phyloP scores from a whole-genome alignment of 64 coral and sea anemone genomes.

The Cladopsammia gracilis region DNA sequence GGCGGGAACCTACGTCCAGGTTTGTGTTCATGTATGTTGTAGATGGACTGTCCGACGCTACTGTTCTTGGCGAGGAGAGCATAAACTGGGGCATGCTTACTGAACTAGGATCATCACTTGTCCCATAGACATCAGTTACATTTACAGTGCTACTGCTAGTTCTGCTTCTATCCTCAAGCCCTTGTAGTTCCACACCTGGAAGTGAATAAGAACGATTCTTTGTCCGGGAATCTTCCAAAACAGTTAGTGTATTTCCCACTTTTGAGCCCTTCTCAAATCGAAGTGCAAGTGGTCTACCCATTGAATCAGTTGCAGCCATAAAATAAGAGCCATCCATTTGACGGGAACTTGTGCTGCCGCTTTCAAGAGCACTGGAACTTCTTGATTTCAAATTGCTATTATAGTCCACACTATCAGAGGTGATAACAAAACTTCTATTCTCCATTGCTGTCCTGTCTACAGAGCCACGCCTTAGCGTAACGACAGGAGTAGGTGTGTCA shows the following conservation, averaged over 20 bases:
- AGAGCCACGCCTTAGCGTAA: slow-evolving; percentile 71
- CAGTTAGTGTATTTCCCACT: slow-evolving; percentile 75
- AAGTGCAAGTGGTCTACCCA: slow-evolving; percentile 79
- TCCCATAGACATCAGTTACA: not conserved
- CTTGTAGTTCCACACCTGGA: slow-evolving; percentile 73
- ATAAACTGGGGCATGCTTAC: slow-evolving; percentile 71
- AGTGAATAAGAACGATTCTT: slow-evolving; percentile 78
- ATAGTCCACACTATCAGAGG: slow-evolving; percentile 63
- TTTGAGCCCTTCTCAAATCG: slow-evolving; percentile 83
- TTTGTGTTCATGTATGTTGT: slow-evolving; percentile 85
- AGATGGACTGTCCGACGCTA: slow-evolving; percentile 75
- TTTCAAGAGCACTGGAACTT: slow-evolving; percentile 26
- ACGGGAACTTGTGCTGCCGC: not conserved
- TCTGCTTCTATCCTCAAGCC: slow-evolving; percentile 1
- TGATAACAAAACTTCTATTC: slow-evolving; percentile 85
- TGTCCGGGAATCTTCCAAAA: slow-evolving; percentile 62
- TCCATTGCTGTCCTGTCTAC: slow-evolving; percentile 80
- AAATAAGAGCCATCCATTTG: slow-evolving; percentile 84
- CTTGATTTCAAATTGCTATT: slow-evolving; percentile 63
- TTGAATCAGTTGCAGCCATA: slow-evolving; percentile 89
- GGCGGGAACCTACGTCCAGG: slow-evolving; percentile 77
- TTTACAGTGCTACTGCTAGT: not conserved
- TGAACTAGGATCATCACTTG: not conserved
- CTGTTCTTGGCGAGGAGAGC: slow-evolving; percentile 76
- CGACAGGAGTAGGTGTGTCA: slow-evolving; percentile 29